phyloP scores from a whole-genome alignment of 1,140 invertebrate species.

The Tenebrio molitor region DNA sequence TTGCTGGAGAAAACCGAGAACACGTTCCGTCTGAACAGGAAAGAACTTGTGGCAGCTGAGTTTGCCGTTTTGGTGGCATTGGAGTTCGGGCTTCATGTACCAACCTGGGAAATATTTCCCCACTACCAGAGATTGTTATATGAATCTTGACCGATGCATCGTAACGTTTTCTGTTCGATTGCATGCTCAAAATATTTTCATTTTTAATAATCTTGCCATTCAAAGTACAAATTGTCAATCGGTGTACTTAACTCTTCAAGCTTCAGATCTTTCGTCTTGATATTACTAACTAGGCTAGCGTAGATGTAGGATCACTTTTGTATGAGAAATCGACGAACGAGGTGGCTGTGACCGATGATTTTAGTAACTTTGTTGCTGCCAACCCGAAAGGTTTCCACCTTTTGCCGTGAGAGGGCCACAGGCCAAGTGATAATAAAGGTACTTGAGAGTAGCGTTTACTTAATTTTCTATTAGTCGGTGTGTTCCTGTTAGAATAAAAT shows the following conservation, averaged over 20 bases:
- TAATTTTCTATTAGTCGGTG: slow-evolving; percentile 36
- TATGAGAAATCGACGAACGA: slow-evolving; percentile 12
- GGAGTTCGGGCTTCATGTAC: slow-evolving; percentile 94
- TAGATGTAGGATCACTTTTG: neutral
- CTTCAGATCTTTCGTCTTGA: neutral
- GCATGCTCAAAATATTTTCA: slow-evolving; percentile 31
- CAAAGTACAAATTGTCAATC: slow-evolving; percentile 33
- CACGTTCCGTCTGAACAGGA: slow-evolving; percentile 90
- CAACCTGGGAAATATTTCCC: slow-evolving; percentile 91
- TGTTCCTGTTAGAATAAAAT: slow-evolving; percentile 24
- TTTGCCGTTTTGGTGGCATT: slow-evolving; percentile 95
- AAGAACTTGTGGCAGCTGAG: slow-evolving; percentile 91
- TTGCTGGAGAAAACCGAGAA: slow-evolving; percentile 94
- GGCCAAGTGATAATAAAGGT: slow-evolving; percentile 29
- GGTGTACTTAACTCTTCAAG: slow-evolving; percentile 26
- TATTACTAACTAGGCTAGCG: neutral
- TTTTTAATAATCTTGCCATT: slow-evolving; percentile 40
- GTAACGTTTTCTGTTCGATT: slow-evolving; percentile 5
- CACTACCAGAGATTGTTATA: slow-evolving; percentile 95
- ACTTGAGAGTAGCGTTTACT: slow-evolving; percentile 14
- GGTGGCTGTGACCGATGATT: slow-evolving; percentile 17
- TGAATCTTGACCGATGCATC: slow-evolving; percentile 77
- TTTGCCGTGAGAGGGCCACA: neutral
- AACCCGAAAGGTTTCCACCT: slow-evolving; percentile 8
- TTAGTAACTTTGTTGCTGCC: too few relatives aligned